Conservation (phyloP, 2,113 vertebrate species). For the Shinisaurus crocodilurus region DNA sequence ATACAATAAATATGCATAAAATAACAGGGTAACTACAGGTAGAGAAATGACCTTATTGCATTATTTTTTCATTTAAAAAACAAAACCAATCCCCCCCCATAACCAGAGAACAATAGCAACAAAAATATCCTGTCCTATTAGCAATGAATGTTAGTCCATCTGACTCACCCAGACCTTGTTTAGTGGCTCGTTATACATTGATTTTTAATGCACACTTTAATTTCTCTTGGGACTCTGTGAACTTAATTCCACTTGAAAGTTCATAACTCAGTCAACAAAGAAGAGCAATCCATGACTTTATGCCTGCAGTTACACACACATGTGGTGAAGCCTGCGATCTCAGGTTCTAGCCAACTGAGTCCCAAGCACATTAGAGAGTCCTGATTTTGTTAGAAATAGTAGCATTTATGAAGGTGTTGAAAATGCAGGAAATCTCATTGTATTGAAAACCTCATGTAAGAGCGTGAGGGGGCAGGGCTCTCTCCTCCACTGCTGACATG, state of each 20-base stretch:
- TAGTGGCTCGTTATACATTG: background rate
- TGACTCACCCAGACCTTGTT: background rate
- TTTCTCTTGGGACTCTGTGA: accelerated
- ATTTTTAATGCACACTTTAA: slow-evolving; percentile 14
- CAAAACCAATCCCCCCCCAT: too few relatives aligned
- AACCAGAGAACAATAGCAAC: background rate
- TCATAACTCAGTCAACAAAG: slow-evolving; percentile 6
- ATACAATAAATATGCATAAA: background rate
- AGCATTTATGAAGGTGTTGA: background rate
- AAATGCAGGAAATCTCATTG: background rate
- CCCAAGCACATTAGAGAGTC: accelerated
- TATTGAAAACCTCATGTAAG: background rate
- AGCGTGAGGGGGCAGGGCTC: too few relatives aligned
- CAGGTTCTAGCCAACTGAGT: background rate
- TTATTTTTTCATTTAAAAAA: background rate
- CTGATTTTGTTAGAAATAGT: background rate
- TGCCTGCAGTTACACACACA: background rate
- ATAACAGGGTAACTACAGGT: background rate
- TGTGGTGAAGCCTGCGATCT: background rate
- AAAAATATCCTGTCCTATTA: background rate
- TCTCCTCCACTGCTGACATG: background rate
- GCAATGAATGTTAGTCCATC: background rate
- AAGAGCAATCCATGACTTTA: background rate
- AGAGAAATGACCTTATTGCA: background rate
- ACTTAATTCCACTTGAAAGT: background rate